phyloP scores from a whole-genome alignment of 2,797 vertebrate species.

The Geotrypetes seraphini region DNA sequence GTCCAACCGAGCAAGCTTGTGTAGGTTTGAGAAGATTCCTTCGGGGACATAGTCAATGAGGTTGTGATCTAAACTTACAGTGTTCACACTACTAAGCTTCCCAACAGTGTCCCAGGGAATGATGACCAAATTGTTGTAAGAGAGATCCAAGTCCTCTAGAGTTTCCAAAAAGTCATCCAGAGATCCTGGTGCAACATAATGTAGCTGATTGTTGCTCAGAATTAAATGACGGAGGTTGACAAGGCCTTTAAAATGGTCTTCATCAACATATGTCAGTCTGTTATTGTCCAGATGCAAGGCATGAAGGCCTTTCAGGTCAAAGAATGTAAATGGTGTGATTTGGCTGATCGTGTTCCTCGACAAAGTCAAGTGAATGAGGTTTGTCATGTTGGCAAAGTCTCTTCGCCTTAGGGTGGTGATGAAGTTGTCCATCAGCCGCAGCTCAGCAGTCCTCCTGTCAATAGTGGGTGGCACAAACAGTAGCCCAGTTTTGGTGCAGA shows the following conservation, averaged over 20 bases:
- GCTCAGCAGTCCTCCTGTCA: slow-evolving; percentile 79
- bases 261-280: slow-evolving; percentile 69
- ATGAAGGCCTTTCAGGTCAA: slow-evolving; percentile 76
- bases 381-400: slow-evolving; percentile 87
- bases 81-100: slow-evolving; percentile 75
- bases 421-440: slow-evolving; percentile 84
- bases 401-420: slow-evolving; percentile 74
- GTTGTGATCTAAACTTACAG: slow-evolving; percentile 80
- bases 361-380: slow-evolving; percentile 80
- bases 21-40: slow-evolving; percentile 80
- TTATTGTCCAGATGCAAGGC: slow-evolving; percentile 80
- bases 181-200: slow-evolving; percentile 47
- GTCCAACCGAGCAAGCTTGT: slow-evolving; percentile 81
- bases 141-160: slow-evolving; percentile 77
- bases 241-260: slow-evolving; percentile 76
- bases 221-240: slow-evolving; percentile 65
- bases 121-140: slow-evolving; percentile 80
- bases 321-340: slow-evolving; percentile 69
- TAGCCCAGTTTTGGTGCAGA: slow-evolving; percentile 81
- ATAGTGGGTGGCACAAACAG: slow-evolving; percentile 79
- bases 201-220: slow-evolving; percentile 47
- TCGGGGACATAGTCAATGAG: slow-evolving; percentile 76
- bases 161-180: slow-evolving; percentile 76
- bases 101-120: slow-evolving; percentile 80
- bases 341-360: slow-evolving; percentile 85